phyloP scores from a whole-genome alignment of 2,888 invertebrate genomes.

The Zygogramma bicolorata region DNA sequence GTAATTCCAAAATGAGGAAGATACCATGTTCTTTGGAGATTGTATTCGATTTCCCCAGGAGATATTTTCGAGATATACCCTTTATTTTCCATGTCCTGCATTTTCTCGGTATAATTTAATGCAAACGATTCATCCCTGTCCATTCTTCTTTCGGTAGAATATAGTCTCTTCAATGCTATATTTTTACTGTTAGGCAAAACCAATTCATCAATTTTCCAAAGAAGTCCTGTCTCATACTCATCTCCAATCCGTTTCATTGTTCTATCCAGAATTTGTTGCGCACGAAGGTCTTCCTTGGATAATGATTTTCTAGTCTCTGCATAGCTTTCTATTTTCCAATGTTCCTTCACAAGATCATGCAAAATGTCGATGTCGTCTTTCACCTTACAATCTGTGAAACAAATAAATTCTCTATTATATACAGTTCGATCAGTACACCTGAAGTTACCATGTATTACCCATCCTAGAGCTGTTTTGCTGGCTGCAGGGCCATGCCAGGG shows the following conservation, averaged over 20 bases:
- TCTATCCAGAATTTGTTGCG: neutral
- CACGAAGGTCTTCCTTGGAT: neutral
- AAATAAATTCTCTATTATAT: neutral
- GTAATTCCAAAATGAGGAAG: too few relatives aligned
- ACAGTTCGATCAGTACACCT: neutral
- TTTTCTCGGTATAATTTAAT: neutral
- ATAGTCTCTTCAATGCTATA: constrained; percentile 9
- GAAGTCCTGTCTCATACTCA: constrained; percentile 16
- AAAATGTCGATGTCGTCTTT: constrained; percentile 10
- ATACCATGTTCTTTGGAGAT: neutral
- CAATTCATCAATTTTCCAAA: neutral
- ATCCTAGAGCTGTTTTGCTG: neutral
- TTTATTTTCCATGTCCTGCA: neutral
- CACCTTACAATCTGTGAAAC: neutral
- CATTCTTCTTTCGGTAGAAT: constrained; percentile 15
- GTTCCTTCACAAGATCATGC: neutral
- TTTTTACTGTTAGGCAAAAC: constrained; percentile 18
- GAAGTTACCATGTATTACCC: neutral
- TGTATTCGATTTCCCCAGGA: neutral
- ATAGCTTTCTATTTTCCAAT: neutral
- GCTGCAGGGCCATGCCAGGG: neutral
- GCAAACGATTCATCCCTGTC: neutral
- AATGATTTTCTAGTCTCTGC: neutral
- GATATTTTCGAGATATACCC: neutral
- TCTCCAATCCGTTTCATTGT: constrained; percentile 10